A percentile compares a stretch with the other conserved stretches of the same genome.
These are phyloP conservation scores for Gryllus bimaculatus DNA, from an alignment of 1,140 invertebrate species.

Conservation along the genomic window DNA sequence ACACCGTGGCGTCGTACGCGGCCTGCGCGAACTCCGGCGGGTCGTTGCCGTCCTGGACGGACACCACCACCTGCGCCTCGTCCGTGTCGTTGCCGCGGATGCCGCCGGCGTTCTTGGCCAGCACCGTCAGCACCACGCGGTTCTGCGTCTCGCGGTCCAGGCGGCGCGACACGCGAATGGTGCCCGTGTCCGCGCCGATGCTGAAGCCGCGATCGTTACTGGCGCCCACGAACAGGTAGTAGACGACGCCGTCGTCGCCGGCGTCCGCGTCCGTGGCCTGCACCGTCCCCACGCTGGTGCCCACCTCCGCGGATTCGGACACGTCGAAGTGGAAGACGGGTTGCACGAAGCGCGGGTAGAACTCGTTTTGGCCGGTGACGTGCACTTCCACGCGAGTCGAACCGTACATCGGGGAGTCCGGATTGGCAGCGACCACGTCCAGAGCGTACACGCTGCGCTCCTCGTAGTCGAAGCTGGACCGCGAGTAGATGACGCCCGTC, in stretches of 20 bases:
- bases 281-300: constrained; percentile 74
- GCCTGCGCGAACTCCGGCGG: constrained; percentile 79
- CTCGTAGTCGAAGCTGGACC: constrained; percentile 81
- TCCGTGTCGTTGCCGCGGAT: constrained; percentile 91
- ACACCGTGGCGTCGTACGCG: constrained; percentile 63
- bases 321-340: constrained; percentile 88
- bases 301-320: constrained; percentile 82
- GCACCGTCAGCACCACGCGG: constrained; percentile 76
- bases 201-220: constrained; percentile 87
- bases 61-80: constrained; percentile 85
- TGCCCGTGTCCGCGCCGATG: constrained; percentile 74
- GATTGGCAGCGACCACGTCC: constrained; percentile 78
- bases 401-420: constrained; percentile 69
- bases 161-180: constrained; percentile 69
- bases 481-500: constrained; percentile 67
- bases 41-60: constrained; percentile 91
- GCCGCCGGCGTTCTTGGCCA: constrained; percentile 89
- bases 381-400: constrained; percentile 63
- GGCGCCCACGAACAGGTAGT: constrained; percentile 84
- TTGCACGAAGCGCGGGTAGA: constrained; percentile 81
- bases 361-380: constrained; percentile 87
- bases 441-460: constrained; percentile 65
- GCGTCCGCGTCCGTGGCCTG: constrained; percentile 84
- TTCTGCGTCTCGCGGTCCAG: constrained; percentile 87
- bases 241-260: constrained; percentile 85